phyloP scores from a whole-genome alignment of 2,888 invertebrate genomes.

The Dicranocentrus wangi region DNA sequence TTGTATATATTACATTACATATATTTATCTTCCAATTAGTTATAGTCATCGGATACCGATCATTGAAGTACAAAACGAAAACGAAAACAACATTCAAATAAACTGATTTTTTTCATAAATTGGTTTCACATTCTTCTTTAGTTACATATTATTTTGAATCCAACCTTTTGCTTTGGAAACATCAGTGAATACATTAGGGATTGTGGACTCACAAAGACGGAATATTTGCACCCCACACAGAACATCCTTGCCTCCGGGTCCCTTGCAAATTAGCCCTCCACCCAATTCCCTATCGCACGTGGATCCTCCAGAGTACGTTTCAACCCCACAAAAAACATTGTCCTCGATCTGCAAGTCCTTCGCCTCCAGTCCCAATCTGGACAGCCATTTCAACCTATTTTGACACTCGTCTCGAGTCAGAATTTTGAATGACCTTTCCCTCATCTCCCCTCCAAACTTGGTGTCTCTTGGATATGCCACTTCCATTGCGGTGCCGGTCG shows the following conservation, averaged over 20 bases:
- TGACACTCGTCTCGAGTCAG: slow-evolving; percentile 1
- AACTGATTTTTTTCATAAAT: too few relatives aligned
- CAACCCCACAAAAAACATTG: slow-evolving; percentile 23
- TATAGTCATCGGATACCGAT: too few relatives aligned
- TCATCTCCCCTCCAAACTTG: background rate
- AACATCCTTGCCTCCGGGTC: background rate
- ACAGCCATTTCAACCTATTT: background rate
- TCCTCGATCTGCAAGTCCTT: background rate
- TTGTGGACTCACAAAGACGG: background rate
- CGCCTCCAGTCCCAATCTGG: background rate
- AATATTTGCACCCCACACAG: slow-evolving; percentile 9
- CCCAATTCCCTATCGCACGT: slow-evolving; percentile 20
- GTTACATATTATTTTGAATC: too few relatives aligned
- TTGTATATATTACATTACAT: too few relatives aligned
- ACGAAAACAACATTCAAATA: too few relatives aligned
- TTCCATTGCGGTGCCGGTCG: background rate
- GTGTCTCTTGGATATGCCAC: background rate
- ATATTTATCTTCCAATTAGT: too few relatives aligned
- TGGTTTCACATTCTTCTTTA: too few relatives aligned
- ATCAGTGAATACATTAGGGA: slow-evolving; percentile 8
- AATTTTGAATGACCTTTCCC: slow-evolving; percentile 9
- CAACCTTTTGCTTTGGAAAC: too few relatives aligned
- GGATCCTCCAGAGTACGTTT: slow-evolving; percentile 19
- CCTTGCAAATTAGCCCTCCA: slow-evolving; percentile 19
- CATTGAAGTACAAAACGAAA: too few relatives aligned